Evolutionary conservation across 1,140 invertebrate species (phyloP), one percentile per base, ranked within the genome.

Genomic region (Cotesia vestalis): DNA sequence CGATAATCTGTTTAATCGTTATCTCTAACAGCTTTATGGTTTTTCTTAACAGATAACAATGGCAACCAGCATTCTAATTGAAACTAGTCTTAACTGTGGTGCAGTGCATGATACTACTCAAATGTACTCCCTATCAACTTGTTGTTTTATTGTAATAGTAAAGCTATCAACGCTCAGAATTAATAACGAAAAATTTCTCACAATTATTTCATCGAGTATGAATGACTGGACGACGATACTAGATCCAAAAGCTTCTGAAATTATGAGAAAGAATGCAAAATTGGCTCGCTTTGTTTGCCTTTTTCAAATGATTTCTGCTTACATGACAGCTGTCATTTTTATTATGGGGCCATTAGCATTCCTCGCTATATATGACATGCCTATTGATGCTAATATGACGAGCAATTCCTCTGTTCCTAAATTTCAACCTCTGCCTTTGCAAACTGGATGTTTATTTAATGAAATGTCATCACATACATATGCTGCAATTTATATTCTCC

Each of bases 291-390:
- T 4, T 0, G 66, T 76, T 4, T 76, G 38, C 35, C 59, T 72
- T n/a, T 62, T 74, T 8, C 78, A 79, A 64, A 73, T 77, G 59
- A 62, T 61, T 9, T 69, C 66, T n/a, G 59, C 59, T 11, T 75
- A 71, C 46, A 12, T 78, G 4, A 64, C 74, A 8, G 71, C 60
- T 3, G 55, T 69, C 6, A 27, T 73, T 0, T 76, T 78, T 9
- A 66, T 76, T 1, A 27, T 74, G 3, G 64, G 71, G 8, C 14
- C 71, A 4, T 38, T 78, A 17, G 72, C 76, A 27, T 59, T 75
- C 57, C n/a, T 75, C 0, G 51, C 70, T 4, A 57, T 73, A 34
- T 38, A 51, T n/a, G 17, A 36, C 8, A 27, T 64, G 17, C 6
- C 60, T 11, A 62, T 17, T 17, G 62, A 34, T 35, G 64, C 34